Conservation (phyloP, 2,113 vertebrate species). For the Bubo scandiacus region DNA sequence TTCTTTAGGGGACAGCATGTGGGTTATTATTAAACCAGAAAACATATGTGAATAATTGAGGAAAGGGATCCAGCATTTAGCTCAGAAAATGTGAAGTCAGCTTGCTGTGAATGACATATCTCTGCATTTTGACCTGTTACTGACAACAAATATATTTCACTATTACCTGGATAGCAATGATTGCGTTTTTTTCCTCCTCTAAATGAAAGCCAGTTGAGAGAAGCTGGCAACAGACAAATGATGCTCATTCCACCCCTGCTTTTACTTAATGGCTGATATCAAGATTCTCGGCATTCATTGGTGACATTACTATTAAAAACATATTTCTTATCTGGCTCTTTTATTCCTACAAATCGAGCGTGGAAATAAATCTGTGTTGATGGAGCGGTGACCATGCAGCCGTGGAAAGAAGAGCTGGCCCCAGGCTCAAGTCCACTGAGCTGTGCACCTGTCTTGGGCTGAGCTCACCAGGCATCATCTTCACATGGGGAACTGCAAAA, state of each 20-base stretch:
- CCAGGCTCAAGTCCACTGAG: accelerated
- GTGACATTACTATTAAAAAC: conserved; percentile 65
- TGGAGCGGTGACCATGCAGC: neutral
- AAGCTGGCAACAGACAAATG: conserved; percentile 67
- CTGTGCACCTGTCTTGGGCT: neutral
- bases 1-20: conserved; percentile 44
- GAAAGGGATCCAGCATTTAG: conserved; percentile 28
- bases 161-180: conserved; percentile 51
- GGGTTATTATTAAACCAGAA: conserved; percentile 47
- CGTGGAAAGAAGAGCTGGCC: neutral
- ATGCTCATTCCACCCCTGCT: conserved; percentile 60
- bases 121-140: conserved; percentile 58
- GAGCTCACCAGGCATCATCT: neutral
- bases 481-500: neutral
- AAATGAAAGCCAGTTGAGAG: conserved; percentile 69
- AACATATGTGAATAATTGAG: conserved; percentile 66
- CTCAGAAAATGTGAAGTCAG: conserved; percentile 58
- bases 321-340: conserved; percentile 63
- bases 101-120: conserved; percentile 59
- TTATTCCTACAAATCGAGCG: conserved; percentile 26
- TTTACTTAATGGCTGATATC: conserved; percentile 59
- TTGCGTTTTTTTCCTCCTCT: neutral
- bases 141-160: conserved; percentile 66
- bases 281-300: neutral
- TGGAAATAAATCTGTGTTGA: conserved; percentile 33